Evolutionary conservation across 2,888 invertebrate genomes (phyloP).

Genomic region (Leucoma salicis): DNA sequence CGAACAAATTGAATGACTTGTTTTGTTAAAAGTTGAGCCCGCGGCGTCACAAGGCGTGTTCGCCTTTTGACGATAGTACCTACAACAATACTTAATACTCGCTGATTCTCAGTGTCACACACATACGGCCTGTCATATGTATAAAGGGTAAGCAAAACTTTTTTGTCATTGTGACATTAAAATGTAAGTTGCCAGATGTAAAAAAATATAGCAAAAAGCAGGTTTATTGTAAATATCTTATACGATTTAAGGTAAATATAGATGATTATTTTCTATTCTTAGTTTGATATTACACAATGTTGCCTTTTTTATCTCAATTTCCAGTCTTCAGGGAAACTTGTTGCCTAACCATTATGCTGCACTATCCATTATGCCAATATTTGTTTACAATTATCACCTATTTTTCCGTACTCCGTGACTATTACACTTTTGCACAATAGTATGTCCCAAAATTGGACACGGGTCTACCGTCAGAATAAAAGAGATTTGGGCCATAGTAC

Average conservation of each 20-base stretch:
- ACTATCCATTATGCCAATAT: too few species aligned
- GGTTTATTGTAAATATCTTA: not conserved
- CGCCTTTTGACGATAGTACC: constrained; percentile 60
- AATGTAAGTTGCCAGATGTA: constrained; percentile 9
- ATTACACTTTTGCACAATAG: too few species aligned
- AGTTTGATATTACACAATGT: too few species aligned
- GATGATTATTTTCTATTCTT: too few species aligned
- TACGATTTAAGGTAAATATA: not conserved
- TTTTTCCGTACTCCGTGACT: too few species aligned
- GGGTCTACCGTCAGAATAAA: too few species aligned
- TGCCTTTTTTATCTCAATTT: too few species aligned
- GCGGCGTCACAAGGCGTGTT: constrained; percentile 55
- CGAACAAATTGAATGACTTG: constrained; percentile 69
- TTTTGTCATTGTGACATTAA: constrained; percentile 21
- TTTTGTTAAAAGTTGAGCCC: constrained; percentile 60
- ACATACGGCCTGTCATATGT: constrained; percentile 21
- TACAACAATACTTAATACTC: constrained; percentile 53
- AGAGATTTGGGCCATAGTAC: too few species aligned
- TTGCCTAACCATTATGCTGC: too few species aligned
- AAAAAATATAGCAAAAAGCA: not conserved
- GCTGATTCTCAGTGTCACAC: constrained; percentile 31
- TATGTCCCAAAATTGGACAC: too few species aligned
- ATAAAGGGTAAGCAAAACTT: constrained; percentile 27
- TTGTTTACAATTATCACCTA: too few species aligned
- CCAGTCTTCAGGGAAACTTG: too few species aligned